Evolutionary conservation across 2,888 invertebrate genomes (phyloP).

Genomic region (Drosophila monieri): DNA sequence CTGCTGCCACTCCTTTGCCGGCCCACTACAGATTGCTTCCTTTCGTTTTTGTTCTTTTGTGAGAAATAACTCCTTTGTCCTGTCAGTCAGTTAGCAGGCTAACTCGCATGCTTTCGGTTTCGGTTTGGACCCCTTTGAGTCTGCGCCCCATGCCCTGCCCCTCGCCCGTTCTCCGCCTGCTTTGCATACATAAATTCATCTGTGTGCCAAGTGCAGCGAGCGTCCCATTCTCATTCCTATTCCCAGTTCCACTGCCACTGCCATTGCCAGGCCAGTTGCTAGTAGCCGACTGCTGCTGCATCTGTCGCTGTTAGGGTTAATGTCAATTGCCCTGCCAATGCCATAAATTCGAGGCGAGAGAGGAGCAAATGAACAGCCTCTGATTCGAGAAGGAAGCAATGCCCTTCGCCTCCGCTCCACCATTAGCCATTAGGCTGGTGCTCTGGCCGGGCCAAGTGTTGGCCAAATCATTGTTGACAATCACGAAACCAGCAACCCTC

Average conservation of each 20-base stretch:
- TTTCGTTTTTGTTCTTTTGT: slow-evolving; percentile 71
- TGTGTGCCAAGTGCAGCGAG: slow-evolving; percentile 60
- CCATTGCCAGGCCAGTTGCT: slow-evolving; percentile 24
- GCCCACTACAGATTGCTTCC: slow-evolving; percentile 26
- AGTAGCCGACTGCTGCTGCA: slow-evolving; percentile 39
- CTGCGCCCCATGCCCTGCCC: not conserved
- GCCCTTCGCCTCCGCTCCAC: slow-evolving; percentile 25
- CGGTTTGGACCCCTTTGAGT: slow-evolving; percentile 45
- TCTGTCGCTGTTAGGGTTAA: slow-evolving; percentile 76
- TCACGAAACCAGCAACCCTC: slow-evolving; percentile 61
- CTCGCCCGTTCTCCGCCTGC: slow-evolving; percentile 56
- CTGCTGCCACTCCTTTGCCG: slow-evolving; percentile 20
- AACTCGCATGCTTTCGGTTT: slow-evolving; percentile 67
- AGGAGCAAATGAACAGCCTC: not conserved
- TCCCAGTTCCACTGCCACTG: slow-evolving; percentile 6
- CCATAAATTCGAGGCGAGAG: slow-evolving; percentile 63
- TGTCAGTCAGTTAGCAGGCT: slow-evolving; percentile 73
- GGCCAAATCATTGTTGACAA: slow-evolving; percentile 75
- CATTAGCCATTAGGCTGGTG: slow-evolving; percentile 60
- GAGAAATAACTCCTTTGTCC: slow-evolving; percentile 82
- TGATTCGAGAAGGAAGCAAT: slow-evolving; percentile 17
- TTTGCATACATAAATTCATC: slow-evolving; percentile 84
- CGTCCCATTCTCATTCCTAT: slow-evolving; percentile 6
- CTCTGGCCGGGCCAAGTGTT: slow-evolving; percentile 41
- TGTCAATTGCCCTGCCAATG: slow-evolving; percentile 70